Evolutionary conservation across 2,888 invertebrate genomes (phyloP).

Genomic region (Tachystola acroxantha): DNA sequence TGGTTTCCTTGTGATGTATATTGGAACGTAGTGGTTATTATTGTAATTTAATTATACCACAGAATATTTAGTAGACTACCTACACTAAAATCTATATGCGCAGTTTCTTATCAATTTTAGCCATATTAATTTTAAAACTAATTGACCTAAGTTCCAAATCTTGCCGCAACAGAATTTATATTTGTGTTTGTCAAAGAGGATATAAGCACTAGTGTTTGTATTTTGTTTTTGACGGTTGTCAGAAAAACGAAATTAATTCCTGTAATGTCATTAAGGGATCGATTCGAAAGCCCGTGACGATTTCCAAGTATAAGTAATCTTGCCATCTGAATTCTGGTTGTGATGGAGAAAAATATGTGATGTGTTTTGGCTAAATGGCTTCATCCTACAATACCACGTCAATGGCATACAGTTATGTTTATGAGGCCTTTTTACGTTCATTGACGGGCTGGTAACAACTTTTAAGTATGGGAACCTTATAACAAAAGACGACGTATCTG

Average conservation of each 20-base stretch:
- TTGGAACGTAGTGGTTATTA: no score
- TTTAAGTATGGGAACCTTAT: not conserved
- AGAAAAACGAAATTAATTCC: constrained; percentile 50
- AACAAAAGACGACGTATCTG: not conserved
- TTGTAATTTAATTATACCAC: no score
- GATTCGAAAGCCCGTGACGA: constrained; percentile 49
- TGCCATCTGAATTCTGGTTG: constrained; percentile 62
- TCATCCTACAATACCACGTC: constrained; percentile 55
- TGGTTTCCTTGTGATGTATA: no score
- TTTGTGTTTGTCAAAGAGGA: no score
- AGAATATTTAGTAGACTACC: no score
- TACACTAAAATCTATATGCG: no score
- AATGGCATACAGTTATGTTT: constrained; percentile 41
- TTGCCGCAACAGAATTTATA: no score
- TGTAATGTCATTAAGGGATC: constrained; percentile 65
- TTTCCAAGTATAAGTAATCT: constrained; percentile 74
- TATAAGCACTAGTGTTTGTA: no score
- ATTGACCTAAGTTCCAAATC: no score
- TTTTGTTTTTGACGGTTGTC: no score
- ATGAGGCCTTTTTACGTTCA: constrained; percentile 46
- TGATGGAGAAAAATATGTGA: constrained; percentile 46
- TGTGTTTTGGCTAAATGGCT: constrained; percentile 70
- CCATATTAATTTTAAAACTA: no score
- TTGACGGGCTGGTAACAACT: not conserved
- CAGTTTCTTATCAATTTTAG: no score